These are phyloP conservation scores for Channa argus DNA, from an alignment of 2,113 vertebrate species.

Conservation along the genomic window DNA sequence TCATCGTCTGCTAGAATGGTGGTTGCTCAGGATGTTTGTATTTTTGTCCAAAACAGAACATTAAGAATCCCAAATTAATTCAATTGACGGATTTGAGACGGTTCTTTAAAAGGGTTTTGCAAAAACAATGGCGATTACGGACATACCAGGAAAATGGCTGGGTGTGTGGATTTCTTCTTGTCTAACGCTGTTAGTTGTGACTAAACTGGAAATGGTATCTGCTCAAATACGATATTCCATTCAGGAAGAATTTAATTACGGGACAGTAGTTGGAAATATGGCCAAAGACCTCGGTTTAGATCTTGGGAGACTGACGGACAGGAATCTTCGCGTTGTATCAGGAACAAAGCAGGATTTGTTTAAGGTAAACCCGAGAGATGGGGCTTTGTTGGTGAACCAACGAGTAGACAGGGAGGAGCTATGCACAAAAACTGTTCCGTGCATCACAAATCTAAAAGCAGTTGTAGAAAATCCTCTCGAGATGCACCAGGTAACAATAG, in stretches of 20 bases:
- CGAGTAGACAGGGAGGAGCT: slow-evolving; percentile 82
- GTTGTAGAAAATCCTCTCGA: slow-evolving; percentile 82
- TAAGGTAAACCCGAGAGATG: slow-evolving; percentile 76
- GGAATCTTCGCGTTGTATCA: slow-evolving; percentile 79
- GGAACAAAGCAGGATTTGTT: slow-evolving; percentile 81
- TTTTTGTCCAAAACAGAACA: not conserved
- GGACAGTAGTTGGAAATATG: slow-evolving; percentile 77
- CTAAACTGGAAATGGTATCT: slow-evolving; percentile 44
- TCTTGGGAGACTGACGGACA: slow-evolving; percentile 48
- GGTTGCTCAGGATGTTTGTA: not conserved
- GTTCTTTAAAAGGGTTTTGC: accelerated
- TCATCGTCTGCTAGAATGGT: not conserved
- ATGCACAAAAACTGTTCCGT: slow-evolving; percentile 71
- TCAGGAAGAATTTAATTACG: slow-evolving; percentile 77
- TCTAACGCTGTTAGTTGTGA: slow-evolving; percentile 52
- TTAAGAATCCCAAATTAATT: accelerated
- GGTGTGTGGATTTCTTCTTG: slow-evolving; percentile 48
- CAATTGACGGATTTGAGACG: not conserved
- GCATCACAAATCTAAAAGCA: slow-evolving; percentile 75
- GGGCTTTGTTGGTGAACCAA: slow-evolving; percentile 74
- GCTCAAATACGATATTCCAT: slow-evolving; percentile 80
- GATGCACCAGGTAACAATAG: slow-evolving; percentile 78
- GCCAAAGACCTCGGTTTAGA: slow-evolving; percentile 83
- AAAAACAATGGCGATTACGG: slow-evolving; percentile 58
- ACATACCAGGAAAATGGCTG: slow-evolving; percentile 35